Evolutionary conservation across 2,888 invertebrate species (phyloP), one percentile per base, ranked within the genome.

Genomic region (Timandra comae): DNA sequence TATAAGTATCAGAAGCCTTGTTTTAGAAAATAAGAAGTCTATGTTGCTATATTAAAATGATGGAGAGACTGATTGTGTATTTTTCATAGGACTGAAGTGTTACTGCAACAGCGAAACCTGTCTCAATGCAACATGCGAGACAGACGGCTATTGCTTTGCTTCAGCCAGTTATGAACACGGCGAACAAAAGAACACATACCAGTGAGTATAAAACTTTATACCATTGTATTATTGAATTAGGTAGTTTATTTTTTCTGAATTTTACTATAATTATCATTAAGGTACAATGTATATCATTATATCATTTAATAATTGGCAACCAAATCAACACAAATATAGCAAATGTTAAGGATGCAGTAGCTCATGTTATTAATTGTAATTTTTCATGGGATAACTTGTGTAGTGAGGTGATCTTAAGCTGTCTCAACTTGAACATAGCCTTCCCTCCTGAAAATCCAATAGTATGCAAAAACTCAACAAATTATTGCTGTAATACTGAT

Each of bases 111-210:
- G 92, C 63, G 93, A 94, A 64, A 90, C 92, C 58, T 89, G 91
- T 7, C 88, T 88, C 31, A 94, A 96, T 69, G 86, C 90, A 63
- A 94, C 94, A 19, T 96, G 96, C 78, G 91, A 91, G 71, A 96
- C 96, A 3, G 95, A 96, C 77, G 96, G 96, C 25, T 92, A 91
- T 66, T 96, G 96, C 72, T 96, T 93, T 61, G 93, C 95, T 2
- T 92, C 95, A 34, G 91, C 93, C 41, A 89, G 89, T 42, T 65
- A 89, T 48, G 87, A 89, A 32, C 89, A 90, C 58, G 91, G 88
- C 29, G 74, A 74, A 31, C 84, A 88, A 51, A 88, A 88, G 49
- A 90, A 91, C 67, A 90, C 91, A 34, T 94, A 92, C 86, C 92
- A 95, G 96, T 96, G 90, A 89, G 88, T 78, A 61, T 58, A 10